Evolutionary conservation across 2,113 vertebrate species (phyloP).

Genomic region (Corythornis madagascariensis): DNA sequence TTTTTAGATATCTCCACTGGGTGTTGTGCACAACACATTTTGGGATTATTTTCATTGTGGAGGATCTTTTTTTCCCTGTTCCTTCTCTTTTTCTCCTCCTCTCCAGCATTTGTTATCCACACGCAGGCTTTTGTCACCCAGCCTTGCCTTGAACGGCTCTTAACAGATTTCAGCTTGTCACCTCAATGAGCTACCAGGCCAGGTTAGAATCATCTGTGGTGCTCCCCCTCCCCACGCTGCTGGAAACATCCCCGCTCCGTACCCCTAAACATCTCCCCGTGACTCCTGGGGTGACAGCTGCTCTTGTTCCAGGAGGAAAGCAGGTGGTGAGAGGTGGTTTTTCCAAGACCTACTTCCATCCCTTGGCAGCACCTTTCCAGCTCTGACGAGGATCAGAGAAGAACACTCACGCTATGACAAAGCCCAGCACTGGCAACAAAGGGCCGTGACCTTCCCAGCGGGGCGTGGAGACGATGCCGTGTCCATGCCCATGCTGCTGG

Average conservation of each 20-base stretch:
- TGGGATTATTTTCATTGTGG: constrained; percentile 29
- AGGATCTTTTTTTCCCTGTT: neutral
- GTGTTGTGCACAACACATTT: constrained; percentile 49
- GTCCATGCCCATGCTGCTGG: accelerated
- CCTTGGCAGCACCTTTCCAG: neutral
- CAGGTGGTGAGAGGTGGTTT: neutral
- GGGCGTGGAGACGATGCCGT: accelerated
- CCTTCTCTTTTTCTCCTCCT: neutral
- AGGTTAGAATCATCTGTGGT: neutral
- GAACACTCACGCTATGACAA: accelerated
- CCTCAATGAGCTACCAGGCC: accelerated
- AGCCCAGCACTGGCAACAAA: accelerated
- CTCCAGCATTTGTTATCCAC: neutral
- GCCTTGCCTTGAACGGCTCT: neutral
- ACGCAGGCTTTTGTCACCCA: neutral
- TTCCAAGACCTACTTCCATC: neutral
- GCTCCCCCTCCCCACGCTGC: accelerated
- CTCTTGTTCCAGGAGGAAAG: neutral
- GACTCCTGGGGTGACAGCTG: neutral
- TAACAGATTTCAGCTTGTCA: neutral
- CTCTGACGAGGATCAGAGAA: neutral
- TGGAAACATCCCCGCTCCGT: neutral
- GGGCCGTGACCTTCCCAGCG: neutral
- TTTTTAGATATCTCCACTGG: constrained; percentile 57
- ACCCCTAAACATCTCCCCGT: neutral